Conservation (phyloP, 2,113 vertebrate species). For the Erinaceus europaeus region DNA sequence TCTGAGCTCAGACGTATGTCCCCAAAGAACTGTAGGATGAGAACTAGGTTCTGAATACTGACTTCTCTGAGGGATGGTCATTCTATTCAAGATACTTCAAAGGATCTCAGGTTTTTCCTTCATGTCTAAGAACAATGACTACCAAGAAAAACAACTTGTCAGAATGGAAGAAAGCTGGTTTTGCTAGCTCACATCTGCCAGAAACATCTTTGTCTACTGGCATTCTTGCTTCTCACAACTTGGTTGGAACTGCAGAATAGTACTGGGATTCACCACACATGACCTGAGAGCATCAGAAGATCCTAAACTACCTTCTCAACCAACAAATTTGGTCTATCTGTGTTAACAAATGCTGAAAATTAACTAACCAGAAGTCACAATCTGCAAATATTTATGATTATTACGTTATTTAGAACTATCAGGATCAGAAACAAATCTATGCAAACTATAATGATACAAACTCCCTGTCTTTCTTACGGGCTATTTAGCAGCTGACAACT, state of each 20-base stretch:
- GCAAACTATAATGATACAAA: neutral
- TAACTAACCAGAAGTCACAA: neutral
- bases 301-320: neutral
- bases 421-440: conserved; percentile 34
- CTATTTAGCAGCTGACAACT: neutral
- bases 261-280: neutral
- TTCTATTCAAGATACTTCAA: neutral
- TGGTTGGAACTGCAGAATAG: neutral
- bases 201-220: neutral
- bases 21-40: neutral
- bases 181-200: neutral
- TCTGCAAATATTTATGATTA: conserved; percentile 29
- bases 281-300: neutral
- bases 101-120: neutral
- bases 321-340: neutral
- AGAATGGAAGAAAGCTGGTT: neutral
- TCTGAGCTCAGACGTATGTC: neutral
- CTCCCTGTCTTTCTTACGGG: neutral
- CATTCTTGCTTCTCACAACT: neutral
- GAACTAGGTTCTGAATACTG: neutral
- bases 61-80: neutral
- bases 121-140: neutral
- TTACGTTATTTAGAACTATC: neutral
- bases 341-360: neutral
- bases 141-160: neutral